Evolutionary conservation across 2,797 vertebrate genomes (phyloP).

Genomic region (Choloepus didactylus): DNA sequence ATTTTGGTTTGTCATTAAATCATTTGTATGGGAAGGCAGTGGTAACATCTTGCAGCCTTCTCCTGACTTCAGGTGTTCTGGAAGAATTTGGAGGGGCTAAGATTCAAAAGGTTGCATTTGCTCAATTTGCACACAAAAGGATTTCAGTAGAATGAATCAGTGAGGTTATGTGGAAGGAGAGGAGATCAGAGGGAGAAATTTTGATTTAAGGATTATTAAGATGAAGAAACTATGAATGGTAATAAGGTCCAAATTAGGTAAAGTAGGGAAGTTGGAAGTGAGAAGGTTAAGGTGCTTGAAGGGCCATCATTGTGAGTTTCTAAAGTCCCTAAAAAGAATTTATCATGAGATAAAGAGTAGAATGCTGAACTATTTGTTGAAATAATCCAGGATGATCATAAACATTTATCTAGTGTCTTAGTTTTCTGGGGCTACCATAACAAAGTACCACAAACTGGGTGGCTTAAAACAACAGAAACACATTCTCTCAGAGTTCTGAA

Average conservation of each 20-base stretch:
- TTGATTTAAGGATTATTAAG: not conserved
- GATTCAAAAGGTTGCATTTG: not conserved
- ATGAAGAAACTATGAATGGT: not conserved
- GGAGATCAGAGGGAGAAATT: not conserved
- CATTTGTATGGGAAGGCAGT: not conserved
- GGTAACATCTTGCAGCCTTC: not conserved
- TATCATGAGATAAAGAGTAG: not conserved
- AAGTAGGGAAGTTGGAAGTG: not conserved
- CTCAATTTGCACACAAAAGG: not conserved
- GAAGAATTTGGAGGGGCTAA: slow-evolving; percentile 20
- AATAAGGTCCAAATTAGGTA: not conserved
- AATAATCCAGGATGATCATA: not conserved
- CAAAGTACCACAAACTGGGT: too few species aligned
- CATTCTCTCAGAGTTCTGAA: too few species aligned
- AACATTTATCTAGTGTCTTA: not conserved
- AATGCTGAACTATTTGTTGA: not conserved
- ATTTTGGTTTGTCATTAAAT: not conserved
- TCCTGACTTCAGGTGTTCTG: not conserved
- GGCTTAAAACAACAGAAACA: too few species aligned
- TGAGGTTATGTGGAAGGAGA: not conserved
- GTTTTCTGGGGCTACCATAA: too few species aligned
- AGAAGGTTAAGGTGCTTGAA: not conserved
- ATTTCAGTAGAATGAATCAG: not conserved
- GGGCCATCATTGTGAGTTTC: not conserved
- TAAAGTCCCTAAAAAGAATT: not conserved